Percentiles rank a stretch among this genome's conserved stretches.
Conservation (phyloP, 2,797 vertebrate species). For the Catharus ustulatus region DNA sequence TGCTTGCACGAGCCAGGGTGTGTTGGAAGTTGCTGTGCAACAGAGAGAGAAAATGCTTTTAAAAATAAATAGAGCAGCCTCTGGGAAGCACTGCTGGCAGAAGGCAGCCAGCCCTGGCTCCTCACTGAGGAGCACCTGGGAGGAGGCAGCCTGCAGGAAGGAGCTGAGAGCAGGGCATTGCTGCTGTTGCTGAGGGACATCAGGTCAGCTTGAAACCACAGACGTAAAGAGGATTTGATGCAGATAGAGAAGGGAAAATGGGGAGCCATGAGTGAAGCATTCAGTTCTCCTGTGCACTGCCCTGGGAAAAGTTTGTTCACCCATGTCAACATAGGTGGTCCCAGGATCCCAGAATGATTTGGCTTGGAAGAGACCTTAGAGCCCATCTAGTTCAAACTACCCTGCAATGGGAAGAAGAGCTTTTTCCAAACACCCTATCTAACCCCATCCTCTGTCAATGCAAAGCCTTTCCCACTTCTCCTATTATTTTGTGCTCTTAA, state of each 20-base stretch:
- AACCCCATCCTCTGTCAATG: not conserved
- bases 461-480: not conserved
- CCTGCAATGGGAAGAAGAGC: not conserved
- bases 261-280: not conserved
- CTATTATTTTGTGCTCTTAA: not conserved
- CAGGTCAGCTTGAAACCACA: not conserved
- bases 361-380: not conserved
- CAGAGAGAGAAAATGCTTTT: not conserved
- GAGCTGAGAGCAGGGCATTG: not conserved
- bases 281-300: not conserved
- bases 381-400: not conserved
- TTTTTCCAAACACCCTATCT: not conserved
- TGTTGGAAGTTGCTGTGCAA: conserved; percentile 18
- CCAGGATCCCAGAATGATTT: not conserved
- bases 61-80: not conserved
- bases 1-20: not conserved
- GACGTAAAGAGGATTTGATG: not conserved
- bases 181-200: not conserved
- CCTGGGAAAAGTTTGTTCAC: not conserved
- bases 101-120: not conserved
- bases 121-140: accelerated
- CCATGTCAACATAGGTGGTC: accelerated
- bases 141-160: not conserved
- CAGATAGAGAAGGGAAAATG: not conserved
- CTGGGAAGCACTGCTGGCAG: not conserved